Evolutionary conservation across 1,140 invertebrate species (phyloP).

Genomic region (Psilanteris sp.): DNA sequence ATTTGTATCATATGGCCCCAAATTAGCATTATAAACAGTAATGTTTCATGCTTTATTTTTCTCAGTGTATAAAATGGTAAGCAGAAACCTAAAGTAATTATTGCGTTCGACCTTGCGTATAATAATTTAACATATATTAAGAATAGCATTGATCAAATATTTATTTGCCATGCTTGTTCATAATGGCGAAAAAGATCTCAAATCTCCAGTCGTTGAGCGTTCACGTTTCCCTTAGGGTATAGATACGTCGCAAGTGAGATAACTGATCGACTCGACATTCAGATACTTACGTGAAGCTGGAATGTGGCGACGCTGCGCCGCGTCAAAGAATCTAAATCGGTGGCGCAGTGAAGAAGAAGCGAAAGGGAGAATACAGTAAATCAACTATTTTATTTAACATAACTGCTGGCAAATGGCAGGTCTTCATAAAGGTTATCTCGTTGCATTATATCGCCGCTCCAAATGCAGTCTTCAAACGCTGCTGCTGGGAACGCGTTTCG

Average conservation of each 20-base stretch:
- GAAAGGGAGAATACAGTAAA: slow-evolving; percentile 70
- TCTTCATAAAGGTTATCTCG: slow-evolving; percentile 76
- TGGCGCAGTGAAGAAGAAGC: slow-evolving; percentile 65
- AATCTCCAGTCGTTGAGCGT: slow-evolving; percentile 41
- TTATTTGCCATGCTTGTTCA: slow-evolving; percentile 33
- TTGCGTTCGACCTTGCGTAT: slow-evolving; percentile 8
- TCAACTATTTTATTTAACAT: slow-evolving; percentile 76
- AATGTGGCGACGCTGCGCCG: slow-evolving; percentile 60
- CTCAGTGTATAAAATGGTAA: slow-evolving; percentile 31
- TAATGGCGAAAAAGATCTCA: slow-evolving; percentile 45
- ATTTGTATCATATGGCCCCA: too few species aligned
- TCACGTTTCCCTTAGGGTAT: slow-evolving; percentile 42
- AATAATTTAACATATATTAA: slow-evolving; percentile 54
- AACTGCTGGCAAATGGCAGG: slow-evolving; percentile 72
- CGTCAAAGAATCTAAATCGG: slow-evolving; percentile 70
- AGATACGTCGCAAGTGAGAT: slow-evolving; percentile 57
- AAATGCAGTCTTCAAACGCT: slow-evolving; percentile 76
- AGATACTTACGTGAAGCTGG: slow-evolving; percentile 60
- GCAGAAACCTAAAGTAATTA: slow-evolving; percentile 20
- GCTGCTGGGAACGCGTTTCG: slow-evolving; percentile 57
- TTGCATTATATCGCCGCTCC: slow-evolving; percentile 71
- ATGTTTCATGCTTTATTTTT: too few species aligned
- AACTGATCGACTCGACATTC: slow-evolving; percentile 63
- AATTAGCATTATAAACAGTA: too few species aligned
- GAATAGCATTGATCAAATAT: slow-evolving; percentile 59